phyloP scores from a whole-genome alignment of 2,888 invertebrate genomes.

The Drosophila atripex region DNA sequence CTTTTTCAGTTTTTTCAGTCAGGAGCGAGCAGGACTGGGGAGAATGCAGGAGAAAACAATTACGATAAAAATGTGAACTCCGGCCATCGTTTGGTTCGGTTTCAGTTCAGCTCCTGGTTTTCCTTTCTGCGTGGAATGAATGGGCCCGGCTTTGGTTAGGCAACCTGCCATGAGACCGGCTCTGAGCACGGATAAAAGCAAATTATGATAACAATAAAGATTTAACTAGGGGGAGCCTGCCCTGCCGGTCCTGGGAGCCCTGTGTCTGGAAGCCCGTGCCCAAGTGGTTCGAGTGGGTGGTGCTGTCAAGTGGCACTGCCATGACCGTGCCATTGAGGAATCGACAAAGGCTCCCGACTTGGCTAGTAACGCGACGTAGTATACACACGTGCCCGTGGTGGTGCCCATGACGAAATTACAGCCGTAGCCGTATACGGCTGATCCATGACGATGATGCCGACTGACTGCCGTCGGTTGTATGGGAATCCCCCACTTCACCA shows the following conservation, averaged over 20 bases:
- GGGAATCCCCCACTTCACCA: conserved; percentile 36
- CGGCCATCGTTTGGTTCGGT: conserved; percentile 14
- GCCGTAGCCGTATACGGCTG: conserved; percentile 59
- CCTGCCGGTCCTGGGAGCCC: conserved; percentile 8
- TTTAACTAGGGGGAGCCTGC: conserved; percentile 66
- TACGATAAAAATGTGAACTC: conserved; percentile 71
- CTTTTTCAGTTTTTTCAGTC: conserved; percentile 21
- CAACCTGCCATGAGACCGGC: conserved; percentile 63
- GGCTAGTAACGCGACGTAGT: conserved; percentile 44
- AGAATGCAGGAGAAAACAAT: conserved; percentile 76
- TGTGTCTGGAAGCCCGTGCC: background rate
- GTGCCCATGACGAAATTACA: conserved; percentile 74
- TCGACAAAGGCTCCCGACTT: conserved; percentile 35
- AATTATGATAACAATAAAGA: conserved; percentile 80
- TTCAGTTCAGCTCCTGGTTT: conserved; percentile 24
- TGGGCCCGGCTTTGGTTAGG: conserved; percentile 35
- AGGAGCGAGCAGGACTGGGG: conserved; percentile 13
- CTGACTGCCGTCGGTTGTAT: conserved; percentile 44
- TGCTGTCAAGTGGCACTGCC: conserved; percentile 66
- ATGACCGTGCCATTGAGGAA: conserved; percentile 43
- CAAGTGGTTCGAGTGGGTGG: conserved; percentile 21
- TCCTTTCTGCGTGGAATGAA: conserved; percentile 17
- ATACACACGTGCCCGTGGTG: conserved; percentile 40
- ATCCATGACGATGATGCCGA: conserved; percentile 76
- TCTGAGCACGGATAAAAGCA: conserved; percentile 77